Conservation (phyloP, 2,797 vertebrate species). For the Ciconia nigra region DNA sequence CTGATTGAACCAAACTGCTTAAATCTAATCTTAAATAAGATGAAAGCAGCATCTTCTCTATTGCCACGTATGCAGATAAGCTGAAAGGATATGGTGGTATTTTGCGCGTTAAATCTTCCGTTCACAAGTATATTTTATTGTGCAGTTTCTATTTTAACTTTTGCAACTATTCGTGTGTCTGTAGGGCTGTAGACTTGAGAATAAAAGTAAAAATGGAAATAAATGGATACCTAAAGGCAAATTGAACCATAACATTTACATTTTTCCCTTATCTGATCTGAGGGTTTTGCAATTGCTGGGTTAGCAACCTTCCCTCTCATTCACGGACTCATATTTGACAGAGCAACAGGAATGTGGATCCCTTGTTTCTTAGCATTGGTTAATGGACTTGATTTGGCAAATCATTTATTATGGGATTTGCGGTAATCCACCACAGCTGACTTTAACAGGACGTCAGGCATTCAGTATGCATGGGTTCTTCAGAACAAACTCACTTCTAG, state of each 20-base stretch:
- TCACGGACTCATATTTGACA: rapidly evolving
- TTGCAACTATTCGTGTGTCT: not conserved
- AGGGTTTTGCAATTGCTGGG: not conserved
- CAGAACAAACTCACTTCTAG: not conserved
- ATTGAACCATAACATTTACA: slow-evolving; percentile 24
- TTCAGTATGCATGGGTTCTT: not conserved
- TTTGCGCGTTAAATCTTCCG: not conserved
- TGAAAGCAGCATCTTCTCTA: not conserved
- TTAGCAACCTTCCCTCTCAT: not conserved
- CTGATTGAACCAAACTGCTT: not conserved
- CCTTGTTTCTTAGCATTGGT: not conserved
- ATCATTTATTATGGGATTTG: not conserved
- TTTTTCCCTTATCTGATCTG: slow-evolving; percentile 31
- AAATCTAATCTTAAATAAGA: not conserved
- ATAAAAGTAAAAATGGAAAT: not conserved
- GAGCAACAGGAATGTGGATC: not conserved
- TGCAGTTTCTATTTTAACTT: not conserved
- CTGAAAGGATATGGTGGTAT: not conserved
- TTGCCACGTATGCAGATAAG: not conserved
- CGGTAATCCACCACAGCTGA: not conserved
- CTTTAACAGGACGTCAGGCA: not conserved
- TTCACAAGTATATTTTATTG: not conserved
- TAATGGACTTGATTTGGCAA: not conserved
- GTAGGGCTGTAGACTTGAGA: not conserved
- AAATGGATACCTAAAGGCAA: not conserved